Evolutionary conservation across 2,113 vertebrate species (phyloP).

Genomic region (Gambusia affinis): DNA sequence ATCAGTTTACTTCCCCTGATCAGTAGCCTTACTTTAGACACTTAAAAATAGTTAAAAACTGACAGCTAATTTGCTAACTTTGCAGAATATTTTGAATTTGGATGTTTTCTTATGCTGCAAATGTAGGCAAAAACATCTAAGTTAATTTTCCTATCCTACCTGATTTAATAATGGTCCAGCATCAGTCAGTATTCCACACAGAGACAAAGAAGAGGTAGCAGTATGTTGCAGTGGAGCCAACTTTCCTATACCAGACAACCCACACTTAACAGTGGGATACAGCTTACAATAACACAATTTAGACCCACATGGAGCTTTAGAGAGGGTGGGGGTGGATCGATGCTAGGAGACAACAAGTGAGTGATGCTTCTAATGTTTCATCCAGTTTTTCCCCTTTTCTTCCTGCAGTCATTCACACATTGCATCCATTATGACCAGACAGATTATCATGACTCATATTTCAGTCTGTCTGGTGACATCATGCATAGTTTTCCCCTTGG

Average conservation of each 20-base stretch:
- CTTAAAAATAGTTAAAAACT: background rate
- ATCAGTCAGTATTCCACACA: conserved; percentile 6
- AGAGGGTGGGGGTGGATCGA: conserved; percentile 39
- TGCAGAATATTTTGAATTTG: background rate
- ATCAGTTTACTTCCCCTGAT: background rate
- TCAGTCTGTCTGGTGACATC: conserved; percentile 57
- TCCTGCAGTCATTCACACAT: conserved; percentile 4
- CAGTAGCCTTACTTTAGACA: background rate
- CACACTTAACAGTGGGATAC: conserved; percentile 54
- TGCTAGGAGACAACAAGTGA: conserved; percentile 26
- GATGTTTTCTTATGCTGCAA: background rate
- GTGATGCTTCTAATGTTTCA: conserved; percentile 14
- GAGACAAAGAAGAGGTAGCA: background rate
- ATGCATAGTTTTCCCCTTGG: conserved; percentile 34
- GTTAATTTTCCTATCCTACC: conserved; percentile 32
- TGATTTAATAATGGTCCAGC: conserved; percentile 9
- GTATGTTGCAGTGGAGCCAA: conserved; percentile 28
- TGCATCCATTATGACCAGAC: conserved; percentile 32
- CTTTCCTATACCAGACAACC: conserved; percentile 32
- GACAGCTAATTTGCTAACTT: background rate
- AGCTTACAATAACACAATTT: conserved; percentile 67
- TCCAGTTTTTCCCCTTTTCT: conserved; percentile 8
- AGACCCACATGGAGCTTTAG: conserved; percentile 53
- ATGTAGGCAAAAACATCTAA: background rate
- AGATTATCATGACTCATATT: conserved; percentile 55